Percentiles rank a stretch among this genome's conserved stretches.
phyloP scores from a whole-genome alignment of 2,797 vertebrate species.

The Hyperoplus immaculatus region DNA sequence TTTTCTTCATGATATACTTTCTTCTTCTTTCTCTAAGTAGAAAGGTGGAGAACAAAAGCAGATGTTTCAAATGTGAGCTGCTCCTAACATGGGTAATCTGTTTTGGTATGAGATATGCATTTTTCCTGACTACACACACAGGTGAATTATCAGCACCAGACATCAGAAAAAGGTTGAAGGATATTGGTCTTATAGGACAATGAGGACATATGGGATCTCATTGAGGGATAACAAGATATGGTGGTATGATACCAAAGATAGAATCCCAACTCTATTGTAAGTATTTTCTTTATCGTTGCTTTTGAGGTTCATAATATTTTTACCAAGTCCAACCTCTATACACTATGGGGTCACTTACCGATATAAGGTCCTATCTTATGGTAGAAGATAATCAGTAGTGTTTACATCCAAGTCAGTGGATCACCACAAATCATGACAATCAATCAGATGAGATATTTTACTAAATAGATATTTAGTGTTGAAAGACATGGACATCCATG shows the following conservation, averaged over 20 bases:
- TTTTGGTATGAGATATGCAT: constrained; percentile 15
- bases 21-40: constrained; percentile 59
- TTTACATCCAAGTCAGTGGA: background rate
- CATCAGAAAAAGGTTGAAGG: background rate
- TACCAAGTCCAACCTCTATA: background rate
- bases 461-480: background rate
- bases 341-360: background rate
- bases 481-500: background rate
- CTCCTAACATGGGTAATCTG: constrained; percentile 6
- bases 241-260: background rate
- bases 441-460: background rate
- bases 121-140: background rate
- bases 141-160: constrained; percentile 1
- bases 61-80: constrained; percentile 44
- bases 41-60: constrained; percentile 55
- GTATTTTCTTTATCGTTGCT: background rate
- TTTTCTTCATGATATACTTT: constrained; percentile 51
- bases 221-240: background rate
- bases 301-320: background rate
- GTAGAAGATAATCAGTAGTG: background rate
- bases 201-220: background rate
- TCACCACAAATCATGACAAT: background rate
- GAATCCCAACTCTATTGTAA: too few species aligned
- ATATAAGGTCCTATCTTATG: background rate
- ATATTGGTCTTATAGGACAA: background rate